phyloP scores from a whole-genome alignment of 2,888 invertebrate genomes.

The Melieria picta region DNA sequence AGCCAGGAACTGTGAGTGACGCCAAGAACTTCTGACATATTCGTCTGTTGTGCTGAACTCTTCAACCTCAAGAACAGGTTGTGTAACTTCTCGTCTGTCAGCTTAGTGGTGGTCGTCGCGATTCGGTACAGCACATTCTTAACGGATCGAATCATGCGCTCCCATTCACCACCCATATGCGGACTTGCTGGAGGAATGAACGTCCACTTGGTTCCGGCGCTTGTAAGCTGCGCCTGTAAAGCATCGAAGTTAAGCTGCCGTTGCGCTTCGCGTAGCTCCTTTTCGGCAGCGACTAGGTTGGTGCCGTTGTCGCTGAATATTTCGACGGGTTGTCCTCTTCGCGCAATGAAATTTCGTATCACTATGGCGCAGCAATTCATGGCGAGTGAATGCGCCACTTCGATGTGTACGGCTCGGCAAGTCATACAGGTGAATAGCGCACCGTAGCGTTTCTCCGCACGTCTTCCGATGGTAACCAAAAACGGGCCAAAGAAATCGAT shows the following conservation, averaged over 20 bases:
- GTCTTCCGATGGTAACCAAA: no score
- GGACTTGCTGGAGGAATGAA: constrained; percentile 30
- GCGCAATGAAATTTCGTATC: no score
- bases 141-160: constrained; percentile 31
- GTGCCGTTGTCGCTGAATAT: constrained; percentile 30
- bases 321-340: no score
- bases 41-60: constrained; percentile 33
- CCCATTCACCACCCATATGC: constrained; percentile 30
- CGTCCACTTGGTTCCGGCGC: constrained; percentile 8
- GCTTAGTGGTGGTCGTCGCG: constrained; percentile 31
- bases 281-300: constrained; percentile 21
- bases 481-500: no score
- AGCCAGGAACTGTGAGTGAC: constrained; percentile 35
- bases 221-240: constrained; percentile 17
- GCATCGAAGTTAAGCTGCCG: constrained; percentile 2
- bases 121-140: constrained; percentile 32
- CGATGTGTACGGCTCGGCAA: no score
- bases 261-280: constrained; percentile 22
- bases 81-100: constrained; percentile 31
- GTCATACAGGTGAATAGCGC: no score
- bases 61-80: constrained; percentile 34
- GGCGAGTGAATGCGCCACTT: no score
- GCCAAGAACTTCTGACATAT: constrained; percentile 47
- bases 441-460: no score
- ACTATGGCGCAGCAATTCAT: no score